Base-by-base conservation (phyloP, 2,888 invertebrate genomes). In the Camponotus fellah region DNA sequence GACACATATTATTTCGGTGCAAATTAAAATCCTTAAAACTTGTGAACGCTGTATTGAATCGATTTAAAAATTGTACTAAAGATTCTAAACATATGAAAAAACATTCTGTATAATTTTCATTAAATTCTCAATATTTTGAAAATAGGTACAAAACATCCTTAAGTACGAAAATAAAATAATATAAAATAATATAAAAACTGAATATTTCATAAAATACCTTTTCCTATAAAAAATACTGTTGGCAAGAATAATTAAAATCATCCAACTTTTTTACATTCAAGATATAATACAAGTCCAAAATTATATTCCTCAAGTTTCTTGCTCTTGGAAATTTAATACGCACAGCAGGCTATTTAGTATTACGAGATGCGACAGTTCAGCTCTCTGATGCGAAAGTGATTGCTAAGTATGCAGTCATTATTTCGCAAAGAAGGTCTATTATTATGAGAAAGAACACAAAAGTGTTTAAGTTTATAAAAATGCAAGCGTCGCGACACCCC, bases 391-490 rank as follows among this genome's bases (percentile, higher is more conserved):
- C 82, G 79, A 82, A 74, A 76, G 68, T 75, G 75, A 84, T 65
- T 82, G 49, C 72, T 69, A 84, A 81, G 62, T 82, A 74, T 68
- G 76, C 64, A 62, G 77, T 86, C 81, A 81, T 86, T 86, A 86
- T 86, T 83, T 86, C 62, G 83, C 83, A 76, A 83, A 71, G 82
- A 71, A 82, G 72, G 60, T 76, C 85, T 84, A 87, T 87, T 87
- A 87, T 87, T 84, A 83, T 82, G 81, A 77, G 86, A 65, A 58
- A 64, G 74, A 84, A 83, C 68, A 80, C 68, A 80, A 68, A 84
- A 79, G 77, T 64, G 77, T 69, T 86, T 58, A 60, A 60, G 79
- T 74, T 68, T 77, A 80, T 60, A 80, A 80, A 80, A 80, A 80
- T 80, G 79, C 79, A 72, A 74, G 74, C 79, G 77, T 72, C 56